phyloP scores from a whole-genome alignment of 92 coral and sea anemone genomes.

The Bergia sp. region DNA sequence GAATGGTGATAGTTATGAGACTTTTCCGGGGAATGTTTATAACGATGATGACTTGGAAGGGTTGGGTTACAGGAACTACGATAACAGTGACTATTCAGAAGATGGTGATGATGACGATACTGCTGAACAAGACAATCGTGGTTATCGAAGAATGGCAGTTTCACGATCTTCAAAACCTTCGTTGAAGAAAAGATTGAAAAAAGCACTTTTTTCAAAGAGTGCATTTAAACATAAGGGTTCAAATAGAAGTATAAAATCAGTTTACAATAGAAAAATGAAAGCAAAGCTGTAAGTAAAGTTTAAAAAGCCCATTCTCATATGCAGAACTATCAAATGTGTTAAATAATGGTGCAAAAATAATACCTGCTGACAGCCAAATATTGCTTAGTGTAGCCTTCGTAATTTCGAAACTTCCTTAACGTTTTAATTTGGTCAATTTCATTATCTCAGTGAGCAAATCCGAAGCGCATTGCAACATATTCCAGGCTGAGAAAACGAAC shows the following conservation, averaged over 20 bases:
- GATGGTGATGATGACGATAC: not conserved
- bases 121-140: not conserved
- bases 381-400: too few relatives aligned
- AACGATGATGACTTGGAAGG: not conserved
- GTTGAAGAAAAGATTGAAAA: not conserved
- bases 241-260: not conserved
- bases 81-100: not conserved
- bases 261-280: not conserved
- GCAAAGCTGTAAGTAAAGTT: not conserved
- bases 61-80: not conserved
- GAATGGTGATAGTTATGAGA: not conserved
- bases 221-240: not conserved
- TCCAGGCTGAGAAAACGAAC: too few relatives aligned
- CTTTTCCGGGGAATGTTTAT: not conserved
- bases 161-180: not conserved
- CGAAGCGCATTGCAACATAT: too few relatives aligned
- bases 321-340: not conserved
- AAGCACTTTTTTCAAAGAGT: not conserved
- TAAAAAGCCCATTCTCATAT: too few relatives aligned
- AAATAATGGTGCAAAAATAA: too few relatives aligned
- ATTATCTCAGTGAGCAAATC: too few relatives aligned
- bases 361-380: not conserved
- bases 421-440: too few relatives aligned
- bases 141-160: slow-evolving; percentile 19
- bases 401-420: too few relatives aligned